These are phyloP conservation scores for Xenopus tropicalis DNA, from an alignment of 2,113 vertebrate genomes.

Conservation along the genomic window UCB_Xtro_10.0 CM004446.2:126548501-126549000, in stretches of 20 bases:
- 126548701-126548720: background rate
- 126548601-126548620: slow-evolving; percentile 33
- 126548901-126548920: no score
- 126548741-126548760: background rate
- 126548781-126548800: background rate
- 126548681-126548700: background rate
- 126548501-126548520: no score
- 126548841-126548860: background rate
- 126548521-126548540: slow-evolving; percentile 4
- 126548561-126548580: slow-evolving; percentile 13
- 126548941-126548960: no score
- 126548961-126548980: no score
- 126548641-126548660: slow-evolving; percentile 11
- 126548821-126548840: background rate
- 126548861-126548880: no score
- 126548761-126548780: no score
- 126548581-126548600: slow-evolving; percentile 38
- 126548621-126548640: slow-evolving; percentile 27
- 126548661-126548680: slow-evolving; percentile 14
- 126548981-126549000: no score
- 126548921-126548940: no score
- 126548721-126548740: background rate
- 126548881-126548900: no score
- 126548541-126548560: background rate
- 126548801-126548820: background rate